Evolutionary conservation across 2,888 invertebrate genomes (phyloP).

Genomic region (Agrenia bidenticulata): DNA sequence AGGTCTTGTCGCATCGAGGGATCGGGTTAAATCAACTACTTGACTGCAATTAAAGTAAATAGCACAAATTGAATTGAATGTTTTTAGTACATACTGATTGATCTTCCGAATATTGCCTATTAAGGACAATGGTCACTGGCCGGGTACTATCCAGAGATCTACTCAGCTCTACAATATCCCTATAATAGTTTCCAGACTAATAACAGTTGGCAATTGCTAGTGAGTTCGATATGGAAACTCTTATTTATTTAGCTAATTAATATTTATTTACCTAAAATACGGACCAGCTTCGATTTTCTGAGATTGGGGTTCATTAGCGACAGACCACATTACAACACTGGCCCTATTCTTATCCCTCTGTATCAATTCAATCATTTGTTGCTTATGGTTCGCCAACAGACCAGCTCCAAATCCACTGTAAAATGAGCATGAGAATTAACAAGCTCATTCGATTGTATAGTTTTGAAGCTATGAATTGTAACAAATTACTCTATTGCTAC

Average conservation of each 20-base stretch:
- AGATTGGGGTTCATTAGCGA: constrained; percentile 89
- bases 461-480: constrained; percentile 6
- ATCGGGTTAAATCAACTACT: constrained; percentile 37
- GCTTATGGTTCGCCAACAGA: constrained; percentile 78
- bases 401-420: constrained; percentile 58
- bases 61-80: background rate
- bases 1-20: constrained; percentile 42
- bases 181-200: constrained; percentile 15
- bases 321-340: constrained; percentile 94
- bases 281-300: constrained; percentile 67
- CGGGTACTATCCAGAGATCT: constrained; percentile 38
- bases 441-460: constrained; percentile 8
- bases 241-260: no score
- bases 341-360: constrained; percentile 92
- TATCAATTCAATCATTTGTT: constrained; percentile 81
- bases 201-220: background rate
- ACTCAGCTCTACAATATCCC: constrained; percentile 38
- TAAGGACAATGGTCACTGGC: constrained; percentile 38
- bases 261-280: constrained; percentile 82
- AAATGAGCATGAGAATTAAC: background rate
- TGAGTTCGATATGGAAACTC: no score
- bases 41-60: constrained; percentile 36
- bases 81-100: constrained; percentile 33
- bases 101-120: constrained; percentile 36
- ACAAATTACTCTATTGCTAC: constrained; percentile 78